phyloP scores from a whole-genome alignment of 2,797 vertebrate species.

The Brachymystax lenok region DNA sequence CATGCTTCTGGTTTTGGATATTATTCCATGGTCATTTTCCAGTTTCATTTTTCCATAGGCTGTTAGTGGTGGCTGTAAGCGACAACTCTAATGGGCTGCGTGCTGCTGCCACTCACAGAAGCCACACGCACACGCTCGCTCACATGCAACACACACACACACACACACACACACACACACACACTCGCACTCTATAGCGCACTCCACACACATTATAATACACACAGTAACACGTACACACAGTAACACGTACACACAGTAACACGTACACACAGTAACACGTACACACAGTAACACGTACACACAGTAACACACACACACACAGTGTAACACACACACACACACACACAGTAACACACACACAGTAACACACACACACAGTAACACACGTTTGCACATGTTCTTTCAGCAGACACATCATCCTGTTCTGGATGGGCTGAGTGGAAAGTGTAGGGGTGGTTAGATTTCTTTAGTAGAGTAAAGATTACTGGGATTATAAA shows the following conservation, averaged over 20 bases:
- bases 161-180: not conserved
- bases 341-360: not conserved
- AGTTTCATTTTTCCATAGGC: slow-evolving; percentile 53
- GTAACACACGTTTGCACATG: not conserved
- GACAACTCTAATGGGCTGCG: slow-evolving; percentile 37
- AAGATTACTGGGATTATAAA: slow-evolving; percentile 57
- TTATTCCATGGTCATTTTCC: slow-evolving; percentile 55
- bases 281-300: too few relatives aligned
- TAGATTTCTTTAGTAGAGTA: slow-evolving; percentile 14
- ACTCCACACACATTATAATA: too few relatives aligned
- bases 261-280: too few relatives aligned
- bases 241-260: too few relatives aligned
- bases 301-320: too few relatives aligned
- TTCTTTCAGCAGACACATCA: not conserved
- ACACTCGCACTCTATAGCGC: too few relatives aligned
- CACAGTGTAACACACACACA: not conserved
- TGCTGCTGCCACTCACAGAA: slow-evolving; percentile 37
- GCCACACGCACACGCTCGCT: not conserved
- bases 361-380: not conserved
- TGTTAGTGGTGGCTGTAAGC: slow-evolving; percentile 44
- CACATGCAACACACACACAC: too few relatives aligned
- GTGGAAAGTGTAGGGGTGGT: slow-evolving; percentile 1
- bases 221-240: too few relatives aligned
- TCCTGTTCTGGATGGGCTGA: not conserved
- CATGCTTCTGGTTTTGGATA: slow-evolving; percentile 17